Conservation (phyloP, 1,140 invertebrate species). For the Ostrea denselamellosa region DNA sequence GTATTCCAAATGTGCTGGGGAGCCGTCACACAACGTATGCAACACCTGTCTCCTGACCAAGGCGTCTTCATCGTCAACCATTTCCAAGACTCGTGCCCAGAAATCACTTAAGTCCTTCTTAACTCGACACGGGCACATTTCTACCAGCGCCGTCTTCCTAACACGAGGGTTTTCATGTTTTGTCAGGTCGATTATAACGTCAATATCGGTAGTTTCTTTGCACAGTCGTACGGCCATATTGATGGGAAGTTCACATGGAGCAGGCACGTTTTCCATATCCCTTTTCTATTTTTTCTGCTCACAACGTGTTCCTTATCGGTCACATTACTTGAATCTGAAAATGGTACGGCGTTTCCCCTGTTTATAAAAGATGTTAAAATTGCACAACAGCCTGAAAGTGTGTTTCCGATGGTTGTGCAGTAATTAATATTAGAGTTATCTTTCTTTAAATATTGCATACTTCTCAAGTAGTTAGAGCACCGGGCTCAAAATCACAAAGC, state of each 20-base stretch:
- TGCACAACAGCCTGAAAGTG: constrained; percentile 34
- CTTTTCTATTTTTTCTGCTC: neutral
- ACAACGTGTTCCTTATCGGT: neutral
- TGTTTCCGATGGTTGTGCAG: neutral
- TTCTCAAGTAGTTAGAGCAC: too few relatives aligned
- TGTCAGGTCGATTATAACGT: constrained; percentile 72
- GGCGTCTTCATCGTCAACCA: constrained; percentile 71
- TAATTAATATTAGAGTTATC: constrained; percentile 16
- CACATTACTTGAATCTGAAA: neutral
- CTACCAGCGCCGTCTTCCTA: constrained; percentile 72
- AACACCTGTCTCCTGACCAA: constrained; percentile 74
- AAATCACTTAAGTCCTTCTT: constrained; percentile 73
- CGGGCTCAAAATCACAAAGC: too few relatives aligned
- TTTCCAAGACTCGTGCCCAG: constrained; percentile 75
- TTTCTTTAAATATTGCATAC: neutral
- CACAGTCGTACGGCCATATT: constrained; percentile 69
- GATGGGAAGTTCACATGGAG: constrained; percentile 45
- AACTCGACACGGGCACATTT: constrained; percentile 78
- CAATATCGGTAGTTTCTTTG: constrained; percentile 72
- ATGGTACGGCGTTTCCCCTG: neutral
- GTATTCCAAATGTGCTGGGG: constrained; percentile 73
- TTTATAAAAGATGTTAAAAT: constrained; percentile 11
- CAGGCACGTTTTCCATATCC: neutral
- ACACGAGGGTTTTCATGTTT: constrained; percentile 71
- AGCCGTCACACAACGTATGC: constrained; percentile 76